Evolutionary conservation across 2,797 vertebrate genomes (phyloP).

Genomic region (Megalops cyprinoides): DNA sequence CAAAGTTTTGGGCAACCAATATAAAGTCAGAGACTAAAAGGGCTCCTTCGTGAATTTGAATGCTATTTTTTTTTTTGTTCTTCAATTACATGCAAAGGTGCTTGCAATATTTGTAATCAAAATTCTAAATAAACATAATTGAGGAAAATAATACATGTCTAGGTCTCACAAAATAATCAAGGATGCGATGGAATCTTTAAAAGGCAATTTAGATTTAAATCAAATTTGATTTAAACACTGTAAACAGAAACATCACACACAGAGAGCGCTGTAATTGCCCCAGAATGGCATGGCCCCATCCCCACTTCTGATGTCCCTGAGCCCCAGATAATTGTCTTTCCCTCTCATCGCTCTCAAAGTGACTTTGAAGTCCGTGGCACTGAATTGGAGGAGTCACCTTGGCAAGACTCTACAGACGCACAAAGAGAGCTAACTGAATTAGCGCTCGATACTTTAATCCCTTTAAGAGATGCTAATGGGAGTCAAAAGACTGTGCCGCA

Average conservation of each 20-base stretch:
- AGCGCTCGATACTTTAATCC: conserved; percentile 12
- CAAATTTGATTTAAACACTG: not conserved
- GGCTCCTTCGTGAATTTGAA: not conserved
- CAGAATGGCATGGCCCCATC: not conserved
- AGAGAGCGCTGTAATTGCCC: not conserved
- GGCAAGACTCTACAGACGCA: not conserved
- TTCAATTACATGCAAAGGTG: not conserved
- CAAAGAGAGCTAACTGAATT: conserved; percentile 10
- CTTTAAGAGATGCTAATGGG: conserved; percentile 19
- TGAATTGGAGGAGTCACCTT: conserved; percentile 16
- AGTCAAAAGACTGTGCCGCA: not conserved
- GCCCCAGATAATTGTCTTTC: not conserved
- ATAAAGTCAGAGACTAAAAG: not conserved
- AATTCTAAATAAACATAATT: conserved; percentile 18
- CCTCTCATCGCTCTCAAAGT: not conserved
- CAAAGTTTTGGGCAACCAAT: not conserved
- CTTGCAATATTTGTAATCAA: not conserved
- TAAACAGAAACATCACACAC: conserved; percentile 20
- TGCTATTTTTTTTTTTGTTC: not conserved
- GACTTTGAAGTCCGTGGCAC: conserved; percentile 11
- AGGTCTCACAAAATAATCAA: not conserved
- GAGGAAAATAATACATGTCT: not conserved
- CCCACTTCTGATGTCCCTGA: conserved; percentile 6
- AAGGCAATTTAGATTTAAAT: not conserved
- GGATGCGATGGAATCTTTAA: conserved; percentile 2